These are phyloP conservation scores for Caenorhabditis drosophilae DNA, from an alignment of 2,888 invertebrate species.

Conservation along the genomic window DNA sequence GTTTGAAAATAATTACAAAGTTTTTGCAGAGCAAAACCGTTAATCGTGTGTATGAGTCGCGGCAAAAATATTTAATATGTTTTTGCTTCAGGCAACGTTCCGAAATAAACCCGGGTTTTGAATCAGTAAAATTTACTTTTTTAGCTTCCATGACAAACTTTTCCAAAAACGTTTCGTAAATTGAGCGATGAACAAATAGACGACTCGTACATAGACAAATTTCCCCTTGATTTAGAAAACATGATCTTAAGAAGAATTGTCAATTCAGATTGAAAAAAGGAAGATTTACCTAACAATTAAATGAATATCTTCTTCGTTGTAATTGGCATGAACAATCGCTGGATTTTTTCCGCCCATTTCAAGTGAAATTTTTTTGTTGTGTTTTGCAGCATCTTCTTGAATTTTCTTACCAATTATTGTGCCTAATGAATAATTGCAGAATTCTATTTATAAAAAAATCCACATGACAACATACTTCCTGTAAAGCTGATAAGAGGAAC, in stretches of 20 bases:
- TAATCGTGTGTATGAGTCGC: too few species aligned
- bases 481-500: slow-evolving; percentile 74
- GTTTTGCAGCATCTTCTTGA: slow-evolving; percentile 65
- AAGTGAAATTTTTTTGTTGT: slow-evolving; percentile 73
- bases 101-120: too few species aligned
- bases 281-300: slow-evolving; percentile 64
- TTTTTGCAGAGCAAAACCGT: too few species aligned
- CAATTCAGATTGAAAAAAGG: background rate
- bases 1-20: too few species aligned
- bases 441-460: background rate
- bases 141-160: slow-evolving; percentile 66
- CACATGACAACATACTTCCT: slow-evolving; percentile 68
- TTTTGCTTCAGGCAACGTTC: too few species aligned
- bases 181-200: slow-evolving; percentile 72
- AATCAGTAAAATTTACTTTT: slow-evolving; percentile 42
- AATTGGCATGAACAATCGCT: slow-evolving; percentile 73
- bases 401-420: slow-evolving; percentile 59
- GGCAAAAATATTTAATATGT: too few species aligned
- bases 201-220: slow-evolving; percentile 74
- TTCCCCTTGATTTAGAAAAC: slow-evolving; percentile 74
- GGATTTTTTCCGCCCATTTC: slow-evolving; percentile 75
- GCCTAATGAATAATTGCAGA: slow-evolving; percentile 13
- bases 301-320: slow-evolving; percentile 70
- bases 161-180: slow-evolving; percentile 71
- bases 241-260: slow-evolving; percentile 69